A percentile compares a stretch with the other conserved stretches of the same genome.
phyloP scores from a whole-genome alignment of 2,113 vertebrate species.

The Nymphicus hollandicus region DNA sequence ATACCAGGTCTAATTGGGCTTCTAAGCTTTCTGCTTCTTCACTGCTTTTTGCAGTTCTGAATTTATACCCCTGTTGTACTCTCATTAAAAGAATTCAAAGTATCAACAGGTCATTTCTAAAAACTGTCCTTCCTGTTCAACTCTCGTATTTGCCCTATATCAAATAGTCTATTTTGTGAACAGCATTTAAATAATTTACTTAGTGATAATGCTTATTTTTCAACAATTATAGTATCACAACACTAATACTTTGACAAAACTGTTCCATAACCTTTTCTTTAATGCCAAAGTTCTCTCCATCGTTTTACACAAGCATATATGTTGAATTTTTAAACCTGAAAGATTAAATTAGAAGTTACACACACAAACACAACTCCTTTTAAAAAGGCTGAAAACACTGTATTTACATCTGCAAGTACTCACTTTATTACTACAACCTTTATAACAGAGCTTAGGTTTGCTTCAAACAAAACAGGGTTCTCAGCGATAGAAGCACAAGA shows the following conservation, averaged over 20 bases:
- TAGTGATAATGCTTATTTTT: background rate
- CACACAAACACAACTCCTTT: constrained; percentile 20
- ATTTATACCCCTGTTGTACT: background rate
- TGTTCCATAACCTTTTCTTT: background rate
- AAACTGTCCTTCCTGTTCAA: background rate
- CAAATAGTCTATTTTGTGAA: background rate
- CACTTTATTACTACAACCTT: constrained; percentile 65
- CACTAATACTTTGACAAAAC: background rate
- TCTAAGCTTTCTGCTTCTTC: background rate
- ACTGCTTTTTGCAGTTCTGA: background rate
- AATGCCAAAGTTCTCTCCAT: background rate
- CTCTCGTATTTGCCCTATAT: background rate
- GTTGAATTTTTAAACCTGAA: constrained; percentile 34
- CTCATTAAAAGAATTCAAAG: background rate
- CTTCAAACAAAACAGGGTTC: constrained; percentile 73
- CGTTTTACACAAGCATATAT: background rate
- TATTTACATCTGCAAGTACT: constrained; percentile 75
- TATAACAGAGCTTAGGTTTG: constrained; percentile 69
- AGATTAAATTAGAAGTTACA: constrained; percentile 51
- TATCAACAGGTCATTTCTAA: background rate
- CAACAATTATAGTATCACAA: background rate
- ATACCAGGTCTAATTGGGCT: background rate
- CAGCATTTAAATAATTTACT: background rate
- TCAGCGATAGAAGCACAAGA: constrained; percentile 66
- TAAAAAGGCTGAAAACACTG: constrained; percentile 43